These are phyloP conservation scores for Narcine bancroftii DNA, from an alignment of 2,113 vertebrate genomes.

Conservation along the genomic window DNA sequence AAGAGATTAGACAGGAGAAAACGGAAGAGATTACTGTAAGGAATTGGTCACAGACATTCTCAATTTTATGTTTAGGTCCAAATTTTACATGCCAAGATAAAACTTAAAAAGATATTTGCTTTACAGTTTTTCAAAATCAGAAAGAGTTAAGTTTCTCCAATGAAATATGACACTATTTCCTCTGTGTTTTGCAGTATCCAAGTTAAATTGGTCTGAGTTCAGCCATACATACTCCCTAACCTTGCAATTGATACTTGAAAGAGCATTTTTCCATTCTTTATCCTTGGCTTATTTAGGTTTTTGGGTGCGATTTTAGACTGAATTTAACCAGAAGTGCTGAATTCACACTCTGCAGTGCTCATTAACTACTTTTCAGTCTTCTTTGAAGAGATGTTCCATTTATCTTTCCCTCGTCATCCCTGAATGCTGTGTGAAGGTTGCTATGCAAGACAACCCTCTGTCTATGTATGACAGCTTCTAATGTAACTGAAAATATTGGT, in stretches of 20 bases:
- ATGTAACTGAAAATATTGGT: not conserved
- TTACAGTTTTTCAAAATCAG: not conserved
- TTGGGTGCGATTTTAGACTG: not conserved
- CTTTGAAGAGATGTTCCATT: not conserved
- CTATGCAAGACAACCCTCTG: not conserved
- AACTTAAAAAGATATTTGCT: not conserved
- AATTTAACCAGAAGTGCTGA: too few species aligned
- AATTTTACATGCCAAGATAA: not conserved
- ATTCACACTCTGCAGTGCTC: too few species aligned
- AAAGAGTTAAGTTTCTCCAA: not conserved
- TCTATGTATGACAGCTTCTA: not conserved
- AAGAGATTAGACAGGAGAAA: not conserved
- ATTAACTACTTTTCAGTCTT: too few species aligned
- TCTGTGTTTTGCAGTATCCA: not conserved
- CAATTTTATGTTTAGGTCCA: not conserved
- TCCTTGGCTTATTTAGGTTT: not conserved
- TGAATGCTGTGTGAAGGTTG: not conserved
- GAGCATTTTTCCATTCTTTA: not conserved
- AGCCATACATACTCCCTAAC: not conserved
- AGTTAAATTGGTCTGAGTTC: not conserved
- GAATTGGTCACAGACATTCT: not conserved
- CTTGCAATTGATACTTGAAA: not conserved
- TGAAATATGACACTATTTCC: not conserved
- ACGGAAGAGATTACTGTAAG: not conserved
- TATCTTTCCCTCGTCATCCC: not conserved